Evolutionary conservation across 2,888 invertebrate species (phyloP).

Genomic region (Tenthredo livida): DNA sequence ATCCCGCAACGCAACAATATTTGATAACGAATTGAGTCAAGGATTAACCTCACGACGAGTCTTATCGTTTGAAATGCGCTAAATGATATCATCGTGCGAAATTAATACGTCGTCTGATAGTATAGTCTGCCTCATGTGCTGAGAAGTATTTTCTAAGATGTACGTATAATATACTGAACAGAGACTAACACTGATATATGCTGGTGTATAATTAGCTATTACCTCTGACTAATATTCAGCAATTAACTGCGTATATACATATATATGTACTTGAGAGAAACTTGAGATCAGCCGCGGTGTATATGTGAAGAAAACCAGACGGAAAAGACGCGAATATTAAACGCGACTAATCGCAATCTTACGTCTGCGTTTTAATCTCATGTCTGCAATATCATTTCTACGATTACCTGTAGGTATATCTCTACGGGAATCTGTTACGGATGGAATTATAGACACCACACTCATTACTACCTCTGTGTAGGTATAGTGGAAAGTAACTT

Average conservation of each 20-base stretch:
- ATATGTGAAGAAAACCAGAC: background rate
- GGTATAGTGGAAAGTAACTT: slow-evolving; percentile 28
- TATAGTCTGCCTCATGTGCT: background rate
- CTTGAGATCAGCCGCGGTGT: background rate
- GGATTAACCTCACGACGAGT: background rate
- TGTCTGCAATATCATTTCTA: slow-evolving; percentile 16
- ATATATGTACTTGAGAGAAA: background rate
- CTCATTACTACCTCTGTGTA: background rate
- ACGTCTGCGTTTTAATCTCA: background rate
- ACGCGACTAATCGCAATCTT: background rate
- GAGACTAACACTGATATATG: background rate
- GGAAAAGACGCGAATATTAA: background rate
- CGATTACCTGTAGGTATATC: background rate
- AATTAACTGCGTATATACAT: background rate
- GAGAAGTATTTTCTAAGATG: background rate
- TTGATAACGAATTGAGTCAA: background rate
- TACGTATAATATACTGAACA: background rate
- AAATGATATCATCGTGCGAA: slow-evolving; percentile 15
- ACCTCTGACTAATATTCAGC: background rate
- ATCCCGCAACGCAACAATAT: background rate
- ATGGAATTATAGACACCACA: background rate
- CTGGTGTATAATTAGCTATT: background rate
- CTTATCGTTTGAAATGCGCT: background rate
- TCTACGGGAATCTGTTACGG: background rate
- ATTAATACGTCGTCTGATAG: background rate